Base-by-base conservation (phyloP, 2,888 invertebrate genomes). In the Heliconius ismenius region DNA sequence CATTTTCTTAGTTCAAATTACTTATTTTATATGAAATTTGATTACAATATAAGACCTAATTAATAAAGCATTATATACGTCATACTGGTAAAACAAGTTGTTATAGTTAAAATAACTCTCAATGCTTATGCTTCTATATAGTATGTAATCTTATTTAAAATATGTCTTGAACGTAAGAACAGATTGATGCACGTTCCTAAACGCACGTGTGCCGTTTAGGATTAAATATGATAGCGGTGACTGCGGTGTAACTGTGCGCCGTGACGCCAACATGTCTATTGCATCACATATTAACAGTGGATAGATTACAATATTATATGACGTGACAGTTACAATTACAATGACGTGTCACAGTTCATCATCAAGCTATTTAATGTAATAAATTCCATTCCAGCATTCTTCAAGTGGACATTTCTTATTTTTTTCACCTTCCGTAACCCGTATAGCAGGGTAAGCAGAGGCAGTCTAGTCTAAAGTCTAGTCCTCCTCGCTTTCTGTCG, bases 371-470 rank as follows among this genome's bases (percentile, higher is more conserved):
- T 75, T 68, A 69, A 74, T 76, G 62, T 75, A 49, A 65, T 75
- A 74, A 78, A 24, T 24, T 76, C 75, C 75, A 77, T 75, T 79
- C 84, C 80, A 64, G 36, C 62, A 54, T 70, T 86, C 84, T 70
- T 86, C 84, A 87, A 89, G 88, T 87, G 88, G 89, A 90, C 90
- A 91, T 90, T 89, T 89, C 49, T 49, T 49, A 7, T 49, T 7
- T 49, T 49, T 2, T 18, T 2, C 7, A 6, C 18, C 15, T 49
- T 15, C 15, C 6, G 18, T 18, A 43, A 15, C 6, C 49, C 18
- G 18, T 6, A 49, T 18, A 2, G 49, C 18, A 18, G 7, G 4
- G 43, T 2, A 18, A 7, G 49, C 7, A 49, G 18, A 49, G 2
- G 18, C 18, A 7, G 1, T 18, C 18, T 49, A 49, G 18, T 49